phyloP scores from a whole-genome alignment of 2,797 vertebrate genomes.

The Remorina albescens region DNA sequence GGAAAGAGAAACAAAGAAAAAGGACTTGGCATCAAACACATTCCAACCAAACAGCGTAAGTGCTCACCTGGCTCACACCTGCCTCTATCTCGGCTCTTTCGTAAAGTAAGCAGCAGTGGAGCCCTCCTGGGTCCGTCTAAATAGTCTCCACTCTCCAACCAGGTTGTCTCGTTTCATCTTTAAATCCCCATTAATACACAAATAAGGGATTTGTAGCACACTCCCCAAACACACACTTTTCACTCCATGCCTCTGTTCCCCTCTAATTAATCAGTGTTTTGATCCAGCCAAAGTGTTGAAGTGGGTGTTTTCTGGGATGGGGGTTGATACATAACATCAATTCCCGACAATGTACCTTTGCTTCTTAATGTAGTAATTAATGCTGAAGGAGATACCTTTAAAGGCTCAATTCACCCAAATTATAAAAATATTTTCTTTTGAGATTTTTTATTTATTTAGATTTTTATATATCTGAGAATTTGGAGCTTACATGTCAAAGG shows the following conservation, averaged over 20 bases:
- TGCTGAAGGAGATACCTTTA: constrained; percentile 30
- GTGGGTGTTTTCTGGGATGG: constrained; percentile 23
- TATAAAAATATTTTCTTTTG: constrained; percentile 23
- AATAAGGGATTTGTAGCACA: constrained; percentile 75
- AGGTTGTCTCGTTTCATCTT: constrained; percentile 79
- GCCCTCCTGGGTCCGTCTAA: constrained; percentile 63
- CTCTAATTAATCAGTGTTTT: constrained; percentile 76
- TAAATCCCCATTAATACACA: constrained; percentile 79
- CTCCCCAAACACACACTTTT: constrained; percentile 63
- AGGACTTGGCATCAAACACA: constrained; percentile 17
- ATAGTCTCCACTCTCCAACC: constrained; percentile 64
- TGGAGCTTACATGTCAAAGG: neutral
- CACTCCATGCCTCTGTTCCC: constrained; percentile 49
- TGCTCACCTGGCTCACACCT: constrained; percentile 6
- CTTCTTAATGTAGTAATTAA: constrained; percentile 59
- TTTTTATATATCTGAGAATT: constrained; percentile 11
- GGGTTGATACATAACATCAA: constrained; percentile 59
- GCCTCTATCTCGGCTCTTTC: constrained; percentile 25
- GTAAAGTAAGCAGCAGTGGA: constrained; percentile 29
- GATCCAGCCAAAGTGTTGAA: constrained; percentile 69
- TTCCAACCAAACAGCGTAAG: neutral
- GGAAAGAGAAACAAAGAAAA: constrained; percentile 45
- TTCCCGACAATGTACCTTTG: constrained; percentile 28
- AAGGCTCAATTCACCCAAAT: constrained; percentile 17
- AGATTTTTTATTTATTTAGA: constrained; percentile 13